phyloP scores from a whole-genome alignment of 2,888 invertebrate genomes.

The Andrena praecox region DNA sequence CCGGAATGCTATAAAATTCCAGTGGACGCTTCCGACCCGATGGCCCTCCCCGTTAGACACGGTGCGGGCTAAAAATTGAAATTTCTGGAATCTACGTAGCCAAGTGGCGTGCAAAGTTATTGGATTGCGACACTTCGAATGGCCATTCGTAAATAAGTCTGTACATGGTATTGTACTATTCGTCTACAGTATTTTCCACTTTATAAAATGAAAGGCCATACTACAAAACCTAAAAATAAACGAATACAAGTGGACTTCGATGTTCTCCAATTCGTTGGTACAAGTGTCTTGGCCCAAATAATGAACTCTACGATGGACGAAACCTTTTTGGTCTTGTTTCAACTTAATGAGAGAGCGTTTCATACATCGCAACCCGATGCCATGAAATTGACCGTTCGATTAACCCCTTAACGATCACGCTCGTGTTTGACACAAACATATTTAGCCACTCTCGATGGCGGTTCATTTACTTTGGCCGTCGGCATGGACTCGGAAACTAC shows the following conservation, averaged over 20 bases:
- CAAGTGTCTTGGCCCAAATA: too few relatives aligned
- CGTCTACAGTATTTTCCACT: too few relatives aligned
- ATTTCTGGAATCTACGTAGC: neutral
- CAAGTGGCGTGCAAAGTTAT: too few relatives aligned
- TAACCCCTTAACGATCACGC: neutral
- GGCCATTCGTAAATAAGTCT: too few relatives aligned
- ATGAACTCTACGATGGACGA: neutral
- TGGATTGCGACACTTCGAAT: too few relatives aligned
- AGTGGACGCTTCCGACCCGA: constrained; percentile 21
- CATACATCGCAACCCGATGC: neutral
- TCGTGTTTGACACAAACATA: neutral
- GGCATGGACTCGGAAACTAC: constrained; percentile 3
- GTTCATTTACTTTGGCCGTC: neutral
- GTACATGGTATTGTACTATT: too few relatives aligned
- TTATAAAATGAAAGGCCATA: too few relatives aligned
- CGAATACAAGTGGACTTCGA: too few relatives aligned
- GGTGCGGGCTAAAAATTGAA: neutral
- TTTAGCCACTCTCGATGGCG: constrained; percentile 1
- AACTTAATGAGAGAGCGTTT: neutral
- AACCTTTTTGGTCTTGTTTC: neutral
- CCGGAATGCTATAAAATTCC: constrained; percentile 40
- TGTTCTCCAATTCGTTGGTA: too few relatives aligned
- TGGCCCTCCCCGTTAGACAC: constrained; percentile 29
- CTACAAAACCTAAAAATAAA: too few relatives aligned
- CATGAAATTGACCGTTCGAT: neutral